A percentile compares a stretch with the other conserved stretches of the same genome.
Conservation (phyloP, 2,888 invertebrate species). For the Monopis laevigella region DNA sequence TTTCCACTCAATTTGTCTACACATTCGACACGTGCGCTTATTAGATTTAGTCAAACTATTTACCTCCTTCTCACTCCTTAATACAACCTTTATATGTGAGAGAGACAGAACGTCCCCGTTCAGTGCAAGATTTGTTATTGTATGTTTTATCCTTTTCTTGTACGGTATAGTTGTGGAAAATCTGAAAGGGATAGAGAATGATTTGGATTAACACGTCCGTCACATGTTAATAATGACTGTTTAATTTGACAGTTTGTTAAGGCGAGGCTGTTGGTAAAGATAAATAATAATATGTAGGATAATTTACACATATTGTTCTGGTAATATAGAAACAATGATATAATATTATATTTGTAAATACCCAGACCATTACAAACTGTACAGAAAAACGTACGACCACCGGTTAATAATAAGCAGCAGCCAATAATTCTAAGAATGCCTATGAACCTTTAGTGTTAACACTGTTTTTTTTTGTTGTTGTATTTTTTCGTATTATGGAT, state of each 20-base stretch:
- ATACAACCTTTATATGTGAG: not conserved
- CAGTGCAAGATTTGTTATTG: constrained; percentile 15
- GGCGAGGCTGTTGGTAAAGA: constrained; percentile 23
- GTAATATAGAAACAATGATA: too few species aligned
- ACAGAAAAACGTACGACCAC: too few species aligned
- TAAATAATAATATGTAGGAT: not conserved
- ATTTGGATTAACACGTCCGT: constrained; percentile 32
- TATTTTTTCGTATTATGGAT: too few species aligned
- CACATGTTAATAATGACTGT: constrained; percentile 53
- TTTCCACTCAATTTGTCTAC: constrained; percentile 14
- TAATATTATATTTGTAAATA: too few species aligned
- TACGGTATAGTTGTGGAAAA: constrained; percentile 6
- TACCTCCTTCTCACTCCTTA: too few species aligned
- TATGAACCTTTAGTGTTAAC: too few species aligned
- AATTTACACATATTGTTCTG: too few species aligned
- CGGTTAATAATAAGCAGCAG: too few species aligned
- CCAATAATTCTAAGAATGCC: too few species aligned
- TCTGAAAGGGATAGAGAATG: constrained; percentile 27
- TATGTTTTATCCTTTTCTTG: constrained; percentile 25
- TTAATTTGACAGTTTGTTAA: constrained; percentile 42
- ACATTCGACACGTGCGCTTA: constrained; percentile 11
- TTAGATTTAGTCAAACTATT: too few species aligned
- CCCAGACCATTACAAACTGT: too few species aligned
- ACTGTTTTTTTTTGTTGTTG: too few species aligned
- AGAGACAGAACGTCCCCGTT: not conserved